Percentiles rank a stretch among this genome's conserved stretches.
Evolutionary conservation across 2,797 vertebrate species (phyloP).

Genomic region (Lycodopsis pacificus): DNA sequence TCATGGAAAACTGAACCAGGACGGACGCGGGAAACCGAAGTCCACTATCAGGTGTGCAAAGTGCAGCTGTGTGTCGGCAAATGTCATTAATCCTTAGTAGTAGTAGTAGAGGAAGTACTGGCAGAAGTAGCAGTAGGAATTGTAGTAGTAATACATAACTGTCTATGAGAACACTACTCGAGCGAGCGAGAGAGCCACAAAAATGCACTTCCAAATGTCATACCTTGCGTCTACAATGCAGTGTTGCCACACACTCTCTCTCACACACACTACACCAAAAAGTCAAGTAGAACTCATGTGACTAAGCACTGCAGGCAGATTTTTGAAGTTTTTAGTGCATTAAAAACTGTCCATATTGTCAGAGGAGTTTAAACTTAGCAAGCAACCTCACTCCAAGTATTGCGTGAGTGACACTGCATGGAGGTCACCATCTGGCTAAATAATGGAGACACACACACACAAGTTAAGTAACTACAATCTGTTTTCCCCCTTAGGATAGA

Average conservation of each 20-base stretch:
- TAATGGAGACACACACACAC: slow-evolving; percentile 15
- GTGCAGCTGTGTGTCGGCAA: neutral
- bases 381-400: neutral
- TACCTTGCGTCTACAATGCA: slow-evolving; percentile 14
- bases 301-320: neutral
- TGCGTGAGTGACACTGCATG: slow-evolving; percentile 7
- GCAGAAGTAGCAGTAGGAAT: neutral
- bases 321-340: neutral
- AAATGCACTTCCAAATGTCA: neutral
- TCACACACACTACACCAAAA: too few species aligned
- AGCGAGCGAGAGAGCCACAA: slow-evolving; percentile 24
- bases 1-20: slow-evolving; percentile 66
- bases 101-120: neutral
- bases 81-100: neutral
- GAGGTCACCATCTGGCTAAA: slow-evolving; percentile 27
- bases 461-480: slow-evolving; percentile 26
- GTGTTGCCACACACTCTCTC: neutral
- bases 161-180: neutral
- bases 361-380: neutral
- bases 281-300: neutral
- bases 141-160: slow-evolving; percentile 3
- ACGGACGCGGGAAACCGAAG: slow-evolving; percentile 40
- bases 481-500: slow-evolving; percentile 22
- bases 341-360: slow-evolving; percentile 4
- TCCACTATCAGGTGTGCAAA: slow-evolving; percentile 47